phyloP scores from a whole-genome alignment of 2,113 vertebrate genomes.

The Phocoena sinus region DNA sequence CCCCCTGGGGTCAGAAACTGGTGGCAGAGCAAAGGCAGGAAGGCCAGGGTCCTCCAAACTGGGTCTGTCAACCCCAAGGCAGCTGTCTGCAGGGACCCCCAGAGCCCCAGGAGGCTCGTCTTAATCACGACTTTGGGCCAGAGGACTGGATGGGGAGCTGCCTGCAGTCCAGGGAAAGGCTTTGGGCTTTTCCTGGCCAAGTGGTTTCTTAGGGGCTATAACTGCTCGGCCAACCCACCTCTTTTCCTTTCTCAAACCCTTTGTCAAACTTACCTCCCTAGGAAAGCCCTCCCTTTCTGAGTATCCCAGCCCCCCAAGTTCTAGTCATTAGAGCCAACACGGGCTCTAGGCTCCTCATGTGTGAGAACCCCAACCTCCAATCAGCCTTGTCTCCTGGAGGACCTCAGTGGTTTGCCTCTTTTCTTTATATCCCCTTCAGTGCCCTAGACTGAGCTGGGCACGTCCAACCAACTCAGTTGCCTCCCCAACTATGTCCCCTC shows the following conservation, averaged over 20 bases:
- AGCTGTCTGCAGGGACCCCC: not conserved
- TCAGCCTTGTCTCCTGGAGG: not conserved
- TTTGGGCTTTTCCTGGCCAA: not conserved
- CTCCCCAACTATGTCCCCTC: constrained; percentile 37
- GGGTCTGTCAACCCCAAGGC: not conserved
- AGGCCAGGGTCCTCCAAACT: not conserved
- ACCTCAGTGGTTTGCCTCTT: not conserved
- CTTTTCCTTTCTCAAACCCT: not conserved
- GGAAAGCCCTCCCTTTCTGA: not conserved
- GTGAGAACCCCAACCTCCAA: not conserved
- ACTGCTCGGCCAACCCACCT: not conserved
- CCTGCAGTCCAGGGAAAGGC: not conserved
- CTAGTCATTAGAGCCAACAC: not conserved
- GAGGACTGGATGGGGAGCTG: not conserved
- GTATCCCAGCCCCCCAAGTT: not conserved
- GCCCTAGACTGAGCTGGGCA: not conserved
- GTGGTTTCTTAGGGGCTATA: not conserved
- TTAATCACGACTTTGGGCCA: not conserved
- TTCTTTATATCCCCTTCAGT: not conserved
- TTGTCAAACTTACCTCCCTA: not conserved
- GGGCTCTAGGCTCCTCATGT: not conserved
- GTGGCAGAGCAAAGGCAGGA: not conserved
- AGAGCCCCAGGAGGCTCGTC: not conserved
- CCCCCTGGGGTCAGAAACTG: not conserved
- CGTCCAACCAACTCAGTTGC: not conserved